Percentiles rank a stretch among this genome's conserved stretches.
These are phyloP conservation scores for Takifugu ocellatus DNA, from an alignment of 2,797 vertebrate genomes.

Conservation along the genomic window DNA sequence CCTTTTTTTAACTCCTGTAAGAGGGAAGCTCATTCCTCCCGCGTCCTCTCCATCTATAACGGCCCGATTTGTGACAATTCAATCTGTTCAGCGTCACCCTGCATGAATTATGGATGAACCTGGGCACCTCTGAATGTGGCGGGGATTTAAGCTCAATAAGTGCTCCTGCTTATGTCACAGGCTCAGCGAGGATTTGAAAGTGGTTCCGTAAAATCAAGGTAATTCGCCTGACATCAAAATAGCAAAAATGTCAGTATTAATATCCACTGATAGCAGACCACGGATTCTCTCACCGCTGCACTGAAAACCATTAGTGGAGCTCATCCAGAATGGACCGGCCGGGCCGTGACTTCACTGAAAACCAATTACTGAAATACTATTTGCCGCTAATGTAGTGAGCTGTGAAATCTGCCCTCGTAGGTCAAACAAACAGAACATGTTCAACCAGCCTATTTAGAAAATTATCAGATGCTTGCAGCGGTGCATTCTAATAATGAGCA, in stretches of 20 bases:
- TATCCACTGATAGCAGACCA: conserved; percentile 34
- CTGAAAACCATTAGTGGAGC: conserved; percentile 51
- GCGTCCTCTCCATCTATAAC: conserved; percentile 24
- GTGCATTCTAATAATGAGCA: no score
- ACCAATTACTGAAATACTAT: conserved; percentile 40
- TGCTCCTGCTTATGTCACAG: conserved; percentile 36
- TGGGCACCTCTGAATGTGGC: conserved; percentile 39
- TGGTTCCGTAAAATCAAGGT: conserved; percentile 35
- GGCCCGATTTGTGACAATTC: conserved; percentile 50
- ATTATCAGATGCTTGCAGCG: no score
- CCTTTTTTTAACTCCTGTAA: background rate
- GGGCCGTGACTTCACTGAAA: conserved; percentile 32
- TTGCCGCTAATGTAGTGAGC: conserved; percentile 16
- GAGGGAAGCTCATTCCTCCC: conserved; percentile 25
- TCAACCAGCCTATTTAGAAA: no score
- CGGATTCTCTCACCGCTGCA: conserved; percentile 41
- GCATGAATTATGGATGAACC: conserved; percentile 62
- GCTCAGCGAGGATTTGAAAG: conserved; percentile 32
- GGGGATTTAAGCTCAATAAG: conserved; percentile 39
- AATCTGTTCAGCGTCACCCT: conserved; percentile 49
- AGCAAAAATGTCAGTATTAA: conserved; percentile 42
- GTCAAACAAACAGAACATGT: conserved; percentile 22
- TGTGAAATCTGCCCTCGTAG: conserved; percentile 13
- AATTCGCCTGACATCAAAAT: conserved; percentile 49
- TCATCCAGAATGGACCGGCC: conserved; percentile 20